Conservation (phyloP, 2,113 vertebrate genomes). For the Pelodiscus sinensis region DNA sequence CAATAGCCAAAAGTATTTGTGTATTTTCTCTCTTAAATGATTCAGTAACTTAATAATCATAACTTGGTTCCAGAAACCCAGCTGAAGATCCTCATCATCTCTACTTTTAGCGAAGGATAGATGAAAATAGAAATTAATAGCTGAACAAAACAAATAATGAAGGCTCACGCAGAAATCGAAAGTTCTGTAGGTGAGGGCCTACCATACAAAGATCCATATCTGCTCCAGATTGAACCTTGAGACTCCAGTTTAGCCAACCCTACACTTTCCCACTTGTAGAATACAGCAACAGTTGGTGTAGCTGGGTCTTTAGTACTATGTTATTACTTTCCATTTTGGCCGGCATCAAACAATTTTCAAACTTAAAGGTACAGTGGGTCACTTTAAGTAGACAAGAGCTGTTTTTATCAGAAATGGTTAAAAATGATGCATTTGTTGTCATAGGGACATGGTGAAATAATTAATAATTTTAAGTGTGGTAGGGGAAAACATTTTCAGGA, state of each 20-base stretch:
- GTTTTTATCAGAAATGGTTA: neutral
- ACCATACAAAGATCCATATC: neutral
- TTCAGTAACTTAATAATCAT: neutral
- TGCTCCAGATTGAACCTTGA: neutral
- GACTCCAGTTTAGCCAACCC: neutral
- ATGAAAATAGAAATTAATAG: neutral
- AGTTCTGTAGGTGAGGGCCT: neutral
- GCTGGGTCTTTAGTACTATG: neutral
- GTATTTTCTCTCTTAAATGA: neutral
- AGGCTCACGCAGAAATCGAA: neutral
- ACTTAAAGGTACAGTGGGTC: neutral
- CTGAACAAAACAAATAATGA: constrained; percentile 5
- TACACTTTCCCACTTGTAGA: neutral
- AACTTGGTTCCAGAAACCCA: neutral
- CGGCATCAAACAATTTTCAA: neutral
- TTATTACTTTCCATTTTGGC: constrained; percentile 8
- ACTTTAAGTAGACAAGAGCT: neutral
- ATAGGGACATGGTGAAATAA: neutral
- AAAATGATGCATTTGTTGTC: neutral
- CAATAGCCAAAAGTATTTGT: neutral
- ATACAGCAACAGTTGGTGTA: neutral
- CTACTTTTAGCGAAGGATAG: neutral
- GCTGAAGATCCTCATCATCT: neutral
- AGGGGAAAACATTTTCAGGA: neutral
- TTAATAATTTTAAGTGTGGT: neutral